Conservation (phyloP, 1,140 invertebrate genomes). For the Andrena cerasifolii region DNA sequence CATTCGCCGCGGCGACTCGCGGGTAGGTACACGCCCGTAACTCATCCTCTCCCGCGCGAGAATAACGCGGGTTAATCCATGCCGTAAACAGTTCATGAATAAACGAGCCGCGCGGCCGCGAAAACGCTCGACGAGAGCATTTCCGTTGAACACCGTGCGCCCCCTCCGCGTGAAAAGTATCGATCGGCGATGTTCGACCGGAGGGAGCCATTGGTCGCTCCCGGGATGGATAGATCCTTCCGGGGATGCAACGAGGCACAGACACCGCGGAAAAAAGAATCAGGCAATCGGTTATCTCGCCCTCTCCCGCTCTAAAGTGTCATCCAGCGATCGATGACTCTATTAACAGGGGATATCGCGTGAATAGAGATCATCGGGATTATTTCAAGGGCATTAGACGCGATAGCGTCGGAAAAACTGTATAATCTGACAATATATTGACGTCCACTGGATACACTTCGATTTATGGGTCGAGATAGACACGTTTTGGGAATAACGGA, state of each 20-base stretch:
- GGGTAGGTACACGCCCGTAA: constrained; percentile 13
- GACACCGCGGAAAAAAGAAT: background rate
- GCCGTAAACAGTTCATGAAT: constrained; percentile 43
- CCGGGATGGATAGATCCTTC: constrained; percentile 2
- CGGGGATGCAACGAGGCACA: background rate
- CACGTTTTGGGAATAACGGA: constrained; percentile 22
- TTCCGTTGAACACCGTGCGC: constrained; percentile 18
- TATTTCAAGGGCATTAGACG: constrained; percentile 43
- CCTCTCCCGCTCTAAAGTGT: constrained; percentile 4
- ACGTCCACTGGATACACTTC: background rate
- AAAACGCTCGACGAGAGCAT: background rate
- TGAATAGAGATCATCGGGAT: constrained; percentile 48
- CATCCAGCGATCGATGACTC: constrained; percentile 62
- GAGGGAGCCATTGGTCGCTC: background rate
- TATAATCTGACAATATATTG: constrained; percentile 52
- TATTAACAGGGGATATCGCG: constrained; percentile 61
- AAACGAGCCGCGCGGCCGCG: constrained; percentile 30
- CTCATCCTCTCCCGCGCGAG: constrained; percentile 18
- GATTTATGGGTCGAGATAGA: constrained; percentile 32
- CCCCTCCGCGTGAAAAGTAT: constrained; percentile 8
- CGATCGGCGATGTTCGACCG: constrained; percentile 16
- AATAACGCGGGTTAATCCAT: constrained; percentile 57
- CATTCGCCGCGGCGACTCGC: constrained; percentile 29
- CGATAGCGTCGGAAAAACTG: constrained; percentile 43
- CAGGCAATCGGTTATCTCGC: constrained; percentile 16